phyloP scores from a whole-genome alignment of 2,797 vertebrate species.

The Podarcis siculus region DNA sequence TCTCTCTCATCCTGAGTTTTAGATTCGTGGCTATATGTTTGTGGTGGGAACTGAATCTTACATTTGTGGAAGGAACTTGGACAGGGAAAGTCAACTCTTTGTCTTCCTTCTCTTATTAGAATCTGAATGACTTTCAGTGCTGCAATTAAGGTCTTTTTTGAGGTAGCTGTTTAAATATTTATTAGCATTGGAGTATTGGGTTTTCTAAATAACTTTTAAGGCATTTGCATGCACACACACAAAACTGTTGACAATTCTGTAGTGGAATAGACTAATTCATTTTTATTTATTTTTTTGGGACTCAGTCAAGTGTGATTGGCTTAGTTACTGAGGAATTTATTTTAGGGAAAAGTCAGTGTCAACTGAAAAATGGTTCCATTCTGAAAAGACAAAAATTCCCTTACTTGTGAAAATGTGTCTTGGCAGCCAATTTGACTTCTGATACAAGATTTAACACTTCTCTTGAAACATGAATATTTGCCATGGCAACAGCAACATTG shows the following conservation, averaged over 20 bases:
- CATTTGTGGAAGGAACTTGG: slow-evolving; percentile 43
- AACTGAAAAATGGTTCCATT: slow-evolving; percentile 78
- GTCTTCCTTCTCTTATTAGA: slow-evolving; percentile 26
- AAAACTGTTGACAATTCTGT: slow-evolving; percentile 75
- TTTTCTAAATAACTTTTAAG: slow-evolving; percentile 60
- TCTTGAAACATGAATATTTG: slow-evolving; percentile 81
- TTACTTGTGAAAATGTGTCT: slow-evolving; percentile 76
- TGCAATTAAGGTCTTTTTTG: slow-evolving; percentile 45
- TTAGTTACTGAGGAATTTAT: slow-evolving; percentile 75
- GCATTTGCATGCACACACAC: slow-evolving; percentile 67
- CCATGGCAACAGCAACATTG: slow-evolving; percentile 81
- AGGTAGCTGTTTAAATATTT: slow-evolving; percentile 28
- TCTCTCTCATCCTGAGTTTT: slow-evolving; percentile 42
- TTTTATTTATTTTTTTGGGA: slow-evolving; percentile 62
- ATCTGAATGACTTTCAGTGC: neutral
- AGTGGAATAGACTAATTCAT: slow-evolving; percentile 77
- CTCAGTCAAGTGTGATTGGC: slow-evolving; percentile 75
- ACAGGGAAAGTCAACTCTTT: slow-evolving; percentile 32
- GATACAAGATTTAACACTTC: slow-evolving; percentile 79
- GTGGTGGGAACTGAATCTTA: slow-evolving; percentile 3
- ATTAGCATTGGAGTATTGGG: slow-evolving; percentile 44
- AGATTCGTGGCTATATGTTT: slow-evolving; percentile 37
- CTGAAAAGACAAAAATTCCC: slow-evolving; percentile 78
- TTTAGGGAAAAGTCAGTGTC: slow-evolving; percentile 78
- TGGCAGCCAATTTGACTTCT: slow-evolving; percentile 80